Conservation (phyloP, 2,113 vertebrate genomes). For the Callipepla squamata region DNA sequence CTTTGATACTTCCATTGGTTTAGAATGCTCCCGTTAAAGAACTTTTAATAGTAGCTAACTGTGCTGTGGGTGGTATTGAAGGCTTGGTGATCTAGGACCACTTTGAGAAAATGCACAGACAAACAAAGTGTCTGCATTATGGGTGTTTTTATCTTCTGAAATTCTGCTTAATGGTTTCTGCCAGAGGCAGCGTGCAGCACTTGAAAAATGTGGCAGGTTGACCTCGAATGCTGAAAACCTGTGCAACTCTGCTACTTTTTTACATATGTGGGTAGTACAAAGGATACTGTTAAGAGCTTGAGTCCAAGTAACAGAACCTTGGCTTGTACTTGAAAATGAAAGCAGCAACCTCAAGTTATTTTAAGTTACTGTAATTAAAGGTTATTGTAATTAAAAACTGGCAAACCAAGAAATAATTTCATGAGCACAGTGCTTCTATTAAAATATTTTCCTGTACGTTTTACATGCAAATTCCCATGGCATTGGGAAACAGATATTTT, state of each 20-base stretch:
- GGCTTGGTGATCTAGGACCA: not conserved
- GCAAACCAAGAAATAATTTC: not conserved
- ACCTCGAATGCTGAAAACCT: conserved; percentile 30
- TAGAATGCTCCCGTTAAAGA: not conserved
- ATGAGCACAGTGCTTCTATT: not conserved
- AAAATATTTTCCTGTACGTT: not conserved
- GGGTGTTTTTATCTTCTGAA: conserved; percentile 42
- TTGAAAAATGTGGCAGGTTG: conserved; percentile 7
- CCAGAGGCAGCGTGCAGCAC: not conserved
- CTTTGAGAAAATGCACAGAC: not conserved
- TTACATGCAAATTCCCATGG: not conserved
- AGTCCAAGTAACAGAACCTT: not conserved
- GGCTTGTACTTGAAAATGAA: not conserved
- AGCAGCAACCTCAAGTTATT: not conserved
- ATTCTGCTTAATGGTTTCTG: conserved; percentile 34
- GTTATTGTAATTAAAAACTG: not conserved
- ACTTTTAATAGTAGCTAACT: not conserved
- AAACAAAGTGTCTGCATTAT: not conserved
- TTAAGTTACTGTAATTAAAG: not conserved
- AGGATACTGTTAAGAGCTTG: not conserved
- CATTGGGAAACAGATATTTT: not conserved
- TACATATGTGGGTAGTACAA: not conserved
- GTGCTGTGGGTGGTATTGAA: not conserved
- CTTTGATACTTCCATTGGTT: conserved; percentile 49
- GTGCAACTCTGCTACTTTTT: not conserved